Base-by-base conservation (phyloP, 2,113 vertebrate genomes). In the Colinus virginianus region DNA sequence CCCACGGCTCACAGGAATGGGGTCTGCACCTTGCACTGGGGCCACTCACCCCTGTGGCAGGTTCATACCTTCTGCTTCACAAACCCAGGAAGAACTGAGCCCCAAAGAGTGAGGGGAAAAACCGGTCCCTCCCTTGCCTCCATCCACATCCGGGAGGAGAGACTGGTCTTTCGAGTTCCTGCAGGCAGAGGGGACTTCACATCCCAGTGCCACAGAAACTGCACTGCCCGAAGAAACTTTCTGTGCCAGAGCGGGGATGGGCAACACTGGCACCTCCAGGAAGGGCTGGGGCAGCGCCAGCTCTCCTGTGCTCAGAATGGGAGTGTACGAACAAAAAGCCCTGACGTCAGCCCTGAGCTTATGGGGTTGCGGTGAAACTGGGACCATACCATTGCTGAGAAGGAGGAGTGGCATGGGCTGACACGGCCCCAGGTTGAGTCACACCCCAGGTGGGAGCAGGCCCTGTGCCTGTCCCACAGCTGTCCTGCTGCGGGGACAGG, bases 91-190 rank as follows among this genome's bases (percentile, higher is more conserved):
- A 22, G 15, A 75, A 49, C 72, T 1, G 2, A 45, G 6, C 84
- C 11, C 45, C 0, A 0, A 34, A 80, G 49, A 21, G 43, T 20
- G 2, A 25, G 0, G 12, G 26, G 18, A 93, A 45, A 56, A 84
- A 92, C 56, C 3, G 18, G 20, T 26, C 42, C 45, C 20, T 28
- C 21, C 42, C 28, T 8, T 14, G 42, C 14, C 6, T 9, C 42
- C 13, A n/a, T 21, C 42, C 64, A 0, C 13, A 90, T 78, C 87
- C 10, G 0, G 30, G 17, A 92, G n/a, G 49, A 72, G 58, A 76
- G 95, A 95, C 94, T 89, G 87, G 93, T 92, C 63, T 67, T 87
- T 90, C 90, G 4, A 48, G 96, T 95, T 96, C 38, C 43, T 18
- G 86, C 77, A 32, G 64, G 59, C 1, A 2, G 38, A 86, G 19